Percentiles rank a stretch among this genome's conserved stretches.
phyloP scores from a whole-genome alignment of 2,113 vertebrate genomes.

The Macroglossus sobrinus region DNA sequence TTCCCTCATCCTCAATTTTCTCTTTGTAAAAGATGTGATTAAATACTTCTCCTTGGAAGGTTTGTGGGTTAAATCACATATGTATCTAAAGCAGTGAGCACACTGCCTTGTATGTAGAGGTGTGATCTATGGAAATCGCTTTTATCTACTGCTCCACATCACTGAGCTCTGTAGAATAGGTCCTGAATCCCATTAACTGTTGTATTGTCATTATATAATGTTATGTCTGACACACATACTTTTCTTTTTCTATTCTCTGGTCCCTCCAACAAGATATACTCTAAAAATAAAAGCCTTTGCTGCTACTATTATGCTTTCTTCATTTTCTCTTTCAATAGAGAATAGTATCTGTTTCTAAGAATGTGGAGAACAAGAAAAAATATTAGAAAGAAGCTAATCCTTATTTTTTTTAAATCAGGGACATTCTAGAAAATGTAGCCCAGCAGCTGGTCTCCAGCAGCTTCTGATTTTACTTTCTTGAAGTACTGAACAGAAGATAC shows the following conservation, averaged over 20 bases:
- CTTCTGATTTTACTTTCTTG: not conserved
- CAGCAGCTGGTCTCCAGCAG: not conserved
- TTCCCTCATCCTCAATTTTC: not conserved
- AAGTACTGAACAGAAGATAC: not conserved
- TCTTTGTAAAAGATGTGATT: not conserved
- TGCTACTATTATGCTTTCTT: not conserved
- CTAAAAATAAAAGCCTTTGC: not conserved
- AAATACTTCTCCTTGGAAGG: not conserved
- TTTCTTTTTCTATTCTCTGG: not conserved
- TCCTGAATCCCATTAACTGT: not conserved
- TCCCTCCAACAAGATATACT: not conserved
- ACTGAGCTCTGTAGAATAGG: not conserved
- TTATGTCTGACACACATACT: not conserved
- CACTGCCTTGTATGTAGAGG: not conserved
- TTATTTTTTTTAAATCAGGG: not conserved
- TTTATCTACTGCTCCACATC: not conserved
- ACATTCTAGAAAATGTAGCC: not conserved
- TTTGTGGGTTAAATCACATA: not conserved
- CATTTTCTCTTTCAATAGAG: not conserved
- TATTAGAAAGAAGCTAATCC: not conserved
- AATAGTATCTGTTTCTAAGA: not conserved
- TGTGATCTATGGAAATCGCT: not conserved
- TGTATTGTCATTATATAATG: not conserved
- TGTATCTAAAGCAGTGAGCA: not conserved
- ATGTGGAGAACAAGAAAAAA: not conserved